These are phyloP conservation scores for Caranx ignobilis DNA, from an alignment of 2,113 vertebrate genomes.

Conservation along the genomic window DNA sequence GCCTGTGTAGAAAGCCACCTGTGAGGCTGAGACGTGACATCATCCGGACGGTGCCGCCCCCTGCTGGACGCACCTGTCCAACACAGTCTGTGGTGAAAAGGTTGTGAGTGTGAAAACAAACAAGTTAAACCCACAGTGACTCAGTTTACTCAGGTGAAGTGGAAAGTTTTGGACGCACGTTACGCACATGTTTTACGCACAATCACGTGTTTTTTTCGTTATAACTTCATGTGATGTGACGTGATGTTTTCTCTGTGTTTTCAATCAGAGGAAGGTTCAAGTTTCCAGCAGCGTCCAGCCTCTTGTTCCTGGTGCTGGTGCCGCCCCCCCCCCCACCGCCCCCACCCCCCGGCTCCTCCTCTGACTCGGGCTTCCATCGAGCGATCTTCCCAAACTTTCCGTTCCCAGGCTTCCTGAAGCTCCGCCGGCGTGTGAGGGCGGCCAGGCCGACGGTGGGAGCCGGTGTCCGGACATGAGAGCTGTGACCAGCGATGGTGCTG, in stretches of 20 bases:
- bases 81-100: background rate
- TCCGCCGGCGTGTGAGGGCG: background rate
- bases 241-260: too few species aligned
- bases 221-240: too few species aligned
- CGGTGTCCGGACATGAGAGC: constrained; percentile 16
- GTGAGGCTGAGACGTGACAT: background rate
- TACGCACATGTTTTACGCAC: background rate
- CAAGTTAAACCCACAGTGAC: background rate
- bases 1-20: background rate
- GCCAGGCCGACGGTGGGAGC: background rate
- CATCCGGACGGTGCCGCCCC: background rate
- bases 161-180: background rate
- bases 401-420: constrained; percentile 43
- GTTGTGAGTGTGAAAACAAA: background rate
- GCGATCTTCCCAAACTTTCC: constrained; percentile 56
- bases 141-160: too few species aligned
- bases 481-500: constrained; percentile 64
- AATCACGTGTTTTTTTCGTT: too few species aligned
- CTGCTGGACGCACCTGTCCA: background rate
- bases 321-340: constrained; percentile 18
- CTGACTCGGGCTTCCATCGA: constrained; percentile 33
- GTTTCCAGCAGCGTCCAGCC: background rate
- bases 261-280: too few species aligned
- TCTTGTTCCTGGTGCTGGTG: constrained; percentile 42
- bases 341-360: constrained; percentile 71